Evolutionary conservation across 2,888 invertebrate genomes (phyloP).

Genomic region (Dendrolimus pini): DNA sequence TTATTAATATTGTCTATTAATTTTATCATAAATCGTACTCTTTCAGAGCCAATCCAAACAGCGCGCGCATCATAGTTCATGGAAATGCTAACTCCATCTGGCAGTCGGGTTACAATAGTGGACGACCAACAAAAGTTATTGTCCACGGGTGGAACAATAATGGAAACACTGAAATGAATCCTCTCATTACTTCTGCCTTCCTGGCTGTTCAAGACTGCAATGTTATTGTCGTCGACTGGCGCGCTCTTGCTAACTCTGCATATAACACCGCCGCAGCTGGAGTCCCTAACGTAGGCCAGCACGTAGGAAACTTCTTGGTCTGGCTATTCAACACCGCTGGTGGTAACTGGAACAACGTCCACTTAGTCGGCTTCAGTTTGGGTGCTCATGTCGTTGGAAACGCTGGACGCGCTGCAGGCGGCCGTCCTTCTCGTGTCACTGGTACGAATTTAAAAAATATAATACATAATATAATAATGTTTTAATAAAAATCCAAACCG

Average conservation of each 20-base stretch:
- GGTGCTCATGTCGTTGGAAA: conserved; percentile 63
- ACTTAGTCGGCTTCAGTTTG: conserved; percentile 63
- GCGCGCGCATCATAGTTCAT: conserved; percentile 35
- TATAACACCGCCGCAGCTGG: conserved; percentile 43
- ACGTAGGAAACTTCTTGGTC: conserved; percentile 51
- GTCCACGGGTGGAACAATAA: conserved; percentile 55
- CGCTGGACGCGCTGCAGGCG: conserved; percentile 38
- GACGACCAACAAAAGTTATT: conserved; percentile 35
- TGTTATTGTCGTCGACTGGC: conserved; percentile 62
- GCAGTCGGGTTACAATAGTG: conserved; percentile 35
- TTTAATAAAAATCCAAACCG: too few relatives aligned
- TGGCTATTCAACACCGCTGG: conserved; percentile 52
- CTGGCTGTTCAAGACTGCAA: conserved; percentile 43
- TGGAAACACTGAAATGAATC: conserved; percentile 35
- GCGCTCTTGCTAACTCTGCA: conserved; percentile 25
- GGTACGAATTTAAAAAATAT: conserved; percentile 25
- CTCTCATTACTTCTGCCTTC: conserved; percentile 35
- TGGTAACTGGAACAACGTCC: conserved; percentile 51
- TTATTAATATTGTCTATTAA: too few relatives aligned
- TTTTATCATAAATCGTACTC: too few relatives aligned
- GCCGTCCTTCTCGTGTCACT: conserved; percentile 35
- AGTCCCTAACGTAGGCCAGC: conserved; percentile 45
- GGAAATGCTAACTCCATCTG: conserved; percentile 37
- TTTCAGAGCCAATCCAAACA: conserved; percentile 34
- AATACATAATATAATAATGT: too few relatives aligned